Base-by-base conservation (phyloP, 2,113 vertebrate genomes). In the Phrynosoma platyrhinos region DNA sequence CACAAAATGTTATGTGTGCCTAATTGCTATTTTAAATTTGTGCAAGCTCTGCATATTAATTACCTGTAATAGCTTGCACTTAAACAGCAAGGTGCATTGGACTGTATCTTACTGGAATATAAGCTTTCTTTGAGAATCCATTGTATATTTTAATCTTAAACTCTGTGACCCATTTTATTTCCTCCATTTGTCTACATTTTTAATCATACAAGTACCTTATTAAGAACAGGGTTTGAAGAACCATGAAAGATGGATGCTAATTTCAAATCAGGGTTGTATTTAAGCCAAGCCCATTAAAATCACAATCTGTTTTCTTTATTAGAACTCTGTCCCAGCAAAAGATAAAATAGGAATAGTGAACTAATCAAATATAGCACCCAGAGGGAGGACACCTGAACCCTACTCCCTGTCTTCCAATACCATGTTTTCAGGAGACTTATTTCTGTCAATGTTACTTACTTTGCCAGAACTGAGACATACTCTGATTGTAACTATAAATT, bases 21-120 rank as follows among this genome's bases (percentile, higher is more conserved):
- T 75, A 87, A 78, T 23, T 84, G 72, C 77, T 89, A 0, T 82
- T 90, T 91, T 91, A 78, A 88, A 91, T 78, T 32, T 90, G 47
- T 87, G 71, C 74, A 47, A 87, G 75, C 4, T 94, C 88, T 83
- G 76, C 74, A 78, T 89, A 21, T 83, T 62, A 91, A 90, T 87
- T 47, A 89, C 74, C 62, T 84, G 42, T 78, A 87, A 79, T 84
- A 12, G 2, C 71, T 55, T 80, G 64, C 14, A n/a, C 14, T 82
- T 42, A 32, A 71, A 72, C 12, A 81, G 83, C 10, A 78, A 79
- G 87, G 80, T 0, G 0, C 36, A 62, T 79, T 91, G 92, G 20
- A 55, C 87, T 85, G 4, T 75, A 2, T 40, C 2, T 13, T 16
- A n/a, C 2, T 36, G 0, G 0, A 62, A 32, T 71, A 52, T 69